Base-by-base conservation (phyloP, 2,113 vertebrate genomes). In the Hippocampus comes region DNA sequence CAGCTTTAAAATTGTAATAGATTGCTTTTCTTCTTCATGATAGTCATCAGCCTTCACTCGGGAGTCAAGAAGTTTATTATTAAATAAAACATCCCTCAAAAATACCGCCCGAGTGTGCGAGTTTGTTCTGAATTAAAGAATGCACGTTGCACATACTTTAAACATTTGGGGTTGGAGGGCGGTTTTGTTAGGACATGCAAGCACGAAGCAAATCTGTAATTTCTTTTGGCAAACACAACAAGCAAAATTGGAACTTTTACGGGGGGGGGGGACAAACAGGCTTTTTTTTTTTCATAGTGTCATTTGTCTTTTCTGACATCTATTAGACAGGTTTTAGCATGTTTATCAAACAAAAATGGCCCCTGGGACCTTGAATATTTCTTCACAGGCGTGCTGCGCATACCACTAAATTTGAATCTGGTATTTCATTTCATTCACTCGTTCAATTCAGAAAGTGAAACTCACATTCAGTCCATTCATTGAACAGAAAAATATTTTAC, bases 41-140 rank as follows among this genome's bases (percentile, higher is more conserved):
- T 80, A 75, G 15, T 61, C n/a, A 49, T 30, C 6, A 25, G 63
- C 71, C 48, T 79, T 68, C 42, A 69, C 69, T 41, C n/a, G 63
- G 70, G 41, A 70, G 14, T 70, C 55, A 63, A 12, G 41, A 76
- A 4, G 53, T 85, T 77, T 82, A 78, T 77, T 82, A 78, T 87
- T 84, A 74, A 30, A 76, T 60, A 72, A 12, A 78, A 73, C 27
- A 73, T 30, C 61, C 5, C 25, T 66, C 71, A 66, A 48, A 66
- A 66, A 48, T 21, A 38, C n/a, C 67, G 17, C 18, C 27, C 15
- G 27, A 48, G 12, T 68, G 63, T 34, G 18, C 41, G 34, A 38
- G 34, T 41, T 48, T 27, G 48, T 68, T 59, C 23, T 53, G 61
- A 77, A 59, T 15, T 27, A 17, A 48, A 66, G 42, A 66, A 66